A percentile compares a stretch with the other conserved stretches of the same genome.
Conservation (phyloP, 2,113 vertebrate species). For the Barbus barbus region DNA sequence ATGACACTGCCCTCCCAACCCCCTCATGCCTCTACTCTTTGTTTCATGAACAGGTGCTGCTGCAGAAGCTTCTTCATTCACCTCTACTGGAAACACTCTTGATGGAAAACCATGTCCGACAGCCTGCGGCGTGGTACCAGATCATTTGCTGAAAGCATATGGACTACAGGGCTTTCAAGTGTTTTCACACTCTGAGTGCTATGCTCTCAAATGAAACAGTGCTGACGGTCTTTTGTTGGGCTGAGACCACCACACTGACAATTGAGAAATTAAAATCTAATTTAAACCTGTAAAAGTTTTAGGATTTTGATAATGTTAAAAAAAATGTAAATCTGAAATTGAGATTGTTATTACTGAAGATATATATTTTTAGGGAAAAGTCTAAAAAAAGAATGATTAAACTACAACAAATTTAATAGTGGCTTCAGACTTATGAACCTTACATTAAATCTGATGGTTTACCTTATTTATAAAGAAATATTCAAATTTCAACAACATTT, state of each 20-base stretch:
- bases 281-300: too few relatives aligned
- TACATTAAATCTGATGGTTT: background rate
- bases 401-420: too few relatives aligned
- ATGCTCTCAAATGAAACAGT: background rate
- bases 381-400: too few relatives aligned
- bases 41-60: constrained; percentile 48
- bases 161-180: background rate
- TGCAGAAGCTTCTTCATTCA: constrained; percentile 21
- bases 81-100: background rate
- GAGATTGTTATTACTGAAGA: too few relatives aligned
- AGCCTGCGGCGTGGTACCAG: background rate
- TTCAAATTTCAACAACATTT: background rate
- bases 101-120: background rate
- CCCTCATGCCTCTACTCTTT: constrained; percentile 6
- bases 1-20: background rate
- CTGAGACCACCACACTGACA: too few relatives aligned
- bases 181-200: background rate
- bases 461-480: background rate
- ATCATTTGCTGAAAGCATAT: background rate
- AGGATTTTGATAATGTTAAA: too few relatives aligned
- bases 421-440: background rate
- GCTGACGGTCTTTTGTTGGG: background rate
- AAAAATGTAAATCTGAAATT: too few relatives aligned
- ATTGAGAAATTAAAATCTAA: too few relatives aligned
- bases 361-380: too few relatives aligned